Percentiles rank a stretch among this genome's conserved stretches.
Conservation (phyloP, 2,888 invertebrate genomes). For the Andrena haemorrhoa region DNA sequence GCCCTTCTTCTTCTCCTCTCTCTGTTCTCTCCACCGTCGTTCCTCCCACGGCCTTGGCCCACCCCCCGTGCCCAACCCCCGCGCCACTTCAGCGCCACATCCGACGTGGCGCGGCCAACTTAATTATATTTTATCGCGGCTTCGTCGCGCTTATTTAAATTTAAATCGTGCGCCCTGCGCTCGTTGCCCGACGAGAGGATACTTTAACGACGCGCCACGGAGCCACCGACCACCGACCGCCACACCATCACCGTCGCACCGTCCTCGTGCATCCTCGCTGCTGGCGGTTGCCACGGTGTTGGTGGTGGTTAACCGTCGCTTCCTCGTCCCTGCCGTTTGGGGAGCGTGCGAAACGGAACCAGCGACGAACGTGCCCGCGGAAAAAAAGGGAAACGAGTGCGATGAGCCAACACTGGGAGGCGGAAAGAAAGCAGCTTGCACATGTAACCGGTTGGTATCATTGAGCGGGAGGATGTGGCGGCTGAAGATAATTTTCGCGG, state of each 20-base stretch:
- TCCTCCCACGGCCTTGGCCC: slow-evolving; percentile 41
- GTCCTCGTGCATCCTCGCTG: slow-evolving; percentile 7
- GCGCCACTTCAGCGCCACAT: slow-evolving; percentile 52
- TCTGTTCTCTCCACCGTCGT: slow-evolving; percentile 26
- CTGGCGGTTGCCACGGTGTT: slow-evolving; percentile 29
- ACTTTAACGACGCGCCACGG: slow-evolving; percentile 60
- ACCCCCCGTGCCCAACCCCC: slow-evolving; percentile 2
- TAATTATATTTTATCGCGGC: slow-evolving; percentile 82
- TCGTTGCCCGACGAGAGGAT: slow-evolving; percentile 38
- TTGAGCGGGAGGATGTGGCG: slow-evolving; percentile 6
- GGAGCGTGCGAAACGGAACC: slow-evolving; percentile 4
- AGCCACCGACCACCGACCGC: slow-evolving; percentile 40
- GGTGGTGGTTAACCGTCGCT: slow-evolving; percentile 57
- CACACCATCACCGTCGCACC: slow-evolving; percentile 2
- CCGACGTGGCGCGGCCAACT: slow-evolving; percentile 71
- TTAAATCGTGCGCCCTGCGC: slow-evolving; percentile 76
- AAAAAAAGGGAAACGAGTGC: slow-evolving; percentile 14
- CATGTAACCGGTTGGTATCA: slow-evolving; percentile 22
- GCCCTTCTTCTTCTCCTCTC: slow-evolving; percentile 8
- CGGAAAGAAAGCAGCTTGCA: background rate
- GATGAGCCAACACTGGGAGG: background rate
- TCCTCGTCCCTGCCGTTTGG: slow-evolving; percentile 9
- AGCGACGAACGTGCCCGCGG: slow-evolving; percentile 8
- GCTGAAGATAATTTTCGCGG: slow-evolving; percentile 15
- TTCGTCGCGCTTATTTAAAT: slow-evolving; percentile 81